Conservation (phyloP, 1,140 invertebrate genomes). For the Philotrypesis tridentata region DNA sequence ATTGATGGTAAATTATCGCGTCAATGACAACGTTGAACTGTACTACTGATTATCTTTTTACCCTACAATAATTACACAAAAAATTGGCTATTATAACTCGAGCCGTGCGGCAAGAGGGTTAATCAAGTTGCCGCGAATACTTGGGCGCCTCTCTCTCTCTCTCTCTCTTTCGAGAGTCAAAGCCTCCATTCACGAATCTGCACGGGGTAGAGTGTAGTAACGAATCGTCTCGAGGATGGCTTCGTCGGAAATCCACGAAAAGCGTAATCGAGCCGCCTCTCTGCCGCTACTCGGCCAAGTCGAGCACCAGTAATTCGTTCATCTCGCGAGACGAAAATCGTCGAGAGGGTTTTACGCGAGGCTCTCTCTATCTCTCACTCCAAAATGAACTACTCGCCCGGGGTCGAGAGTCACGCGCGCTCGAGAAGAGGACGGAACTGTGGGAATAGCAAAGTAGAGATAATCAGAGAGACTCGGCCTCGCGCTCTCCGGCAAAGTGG, state of each 20-base stretch:
- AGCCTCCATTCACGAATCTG: no score
- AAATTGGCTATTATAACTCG: no score
- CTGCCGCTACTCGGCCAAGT: neutral
- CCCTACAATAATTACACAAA: no score
- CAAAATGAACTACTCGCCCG: conserved; percentile 17
- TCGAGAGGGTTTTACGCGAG: conserved; percentile 3
- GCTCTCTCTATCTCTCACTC: neutral
- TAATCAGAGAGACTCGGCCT: neutral
- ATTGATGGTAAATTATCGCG: no score
- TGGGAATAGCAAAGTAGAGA: neutral
- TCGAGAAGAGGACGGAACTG: neutral
- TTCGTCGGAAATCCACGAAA: neutral
- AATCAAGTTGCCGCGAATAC: no score
- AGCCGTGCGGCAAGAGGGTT: no score
- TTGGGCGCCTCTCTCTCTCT: no score
- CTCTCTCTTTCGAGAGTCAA: no score
- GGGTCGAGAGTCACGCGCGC: neutral
- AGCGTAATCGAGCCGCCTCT: neutral
- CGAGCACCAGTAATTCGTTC: neutral
- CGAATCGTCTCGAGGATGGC: no score
- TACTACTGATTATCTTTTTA: no score
- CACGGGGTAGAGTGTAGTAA: no score
- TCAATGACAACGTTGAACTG: no score
- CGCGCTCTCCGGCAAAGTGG: neutral
- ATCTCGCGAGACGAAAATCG: conserved; percentile 16